phyloP scores from a whole-genome alignment of 2,888 invertebrate species.

The Apoda limacodes region DNA sequence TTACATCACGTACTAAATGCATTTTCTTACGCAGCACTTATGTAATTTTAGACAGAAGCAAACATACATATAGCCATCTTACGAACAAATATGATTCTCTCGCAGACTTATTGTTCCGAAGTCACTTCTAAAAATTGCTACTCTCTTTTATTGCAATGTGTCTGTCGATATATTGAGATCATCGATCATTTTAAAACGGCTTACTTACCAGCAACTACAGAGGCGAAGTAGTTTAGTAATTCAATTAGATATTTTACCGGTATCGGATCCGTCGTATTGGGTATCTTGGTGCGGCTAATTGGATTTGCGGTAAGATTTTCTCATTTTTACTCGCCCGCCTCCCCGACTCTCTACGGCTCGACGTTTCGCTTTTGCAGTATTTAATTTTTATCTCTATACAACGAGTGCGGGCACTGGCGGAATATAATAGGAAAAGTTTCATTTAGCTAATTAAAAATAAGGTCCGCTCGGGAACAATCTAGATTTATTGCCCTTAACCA shows the following conservation, averaged over 20 bases:
- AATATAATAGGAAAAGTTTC: slow-evolving; percentile 61
- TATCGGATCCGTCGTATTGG: slow-evolving; percentile 40
- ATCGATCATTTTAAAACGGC: slow-evolving; percentile 23
- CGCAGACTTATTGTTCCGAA: slow-evolving; percentile 53
- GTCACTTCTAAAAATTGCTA: slow-evolving; percentile 44
- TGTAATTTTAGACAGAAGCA: no score
- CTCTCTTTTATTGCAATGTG: slow-evolving; percentile 22
- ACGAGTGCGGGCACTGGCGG: slow-evolving; percentile 36
- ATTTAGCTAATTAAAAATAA: slow-evolving; percentile 65
- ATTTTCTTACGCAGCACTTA: no score
- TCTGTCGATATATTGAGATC: slow-evolving; percentile 14
- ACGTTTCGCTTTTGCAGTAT: slow-evolving; percentile 37
- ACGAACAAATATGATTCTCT: slow-evolving; percentile 36
- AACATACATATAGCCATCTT: no score
- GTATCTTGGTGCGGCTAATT: slow-evolving; percentile 50
- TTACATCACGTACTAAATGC: no score
- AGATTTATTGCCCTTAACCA: slow-evolving; percentile 51
- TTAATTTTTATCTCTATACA: slow-evolving; percentile 45
- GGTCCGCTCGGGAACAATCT: slow-evolving; percentile 45
- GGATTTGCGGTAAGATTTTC: slow-evolving; percentile 46
- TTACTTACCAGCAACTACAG: slow-evolving; percentile 3
- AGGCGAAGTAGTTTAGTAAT: slow-evolving; percentile 17
- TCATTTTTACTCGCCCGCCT: slow-evolving; percentile 35
- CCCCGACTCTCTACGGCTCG: slow-evolving; percentile 25
- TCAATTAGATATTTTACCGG: slow-evolving; percentile 38